Conservation (phyloP, 2,888 invertebrate species). For the Patella depressa region DNA sequence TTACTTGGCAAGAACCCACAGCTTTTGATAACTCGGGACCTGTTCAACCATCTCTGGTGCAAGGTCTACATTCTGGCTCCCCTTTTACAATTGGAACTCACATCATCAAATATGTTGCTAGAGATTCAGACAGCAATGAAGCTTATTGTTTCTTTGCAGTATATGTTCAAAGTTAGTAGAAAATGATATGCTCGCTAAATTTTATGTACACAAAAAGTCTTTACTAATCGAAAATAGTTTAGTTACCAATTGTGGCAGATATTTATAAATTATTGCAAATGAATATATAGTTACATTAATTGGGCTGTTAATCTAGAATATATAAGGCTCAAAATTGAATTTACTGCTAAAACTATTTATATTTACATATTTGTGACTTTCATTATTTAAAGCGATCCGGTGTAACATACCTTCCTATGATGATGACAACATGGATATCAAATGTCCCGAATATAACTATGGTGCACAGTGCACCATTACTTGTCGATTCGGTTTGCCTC, state of each 20-base stretch:
- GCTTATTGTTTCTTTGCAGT: conserved; percentile 13
- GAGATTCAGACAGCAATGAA: not conserved
- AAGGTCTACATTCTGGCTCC: conserved; percentile 13
- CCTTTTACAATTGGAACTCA: not conserved
- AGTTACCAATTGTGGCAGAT: too few relatives aligned
- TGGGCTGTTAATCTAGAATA: too few relatives aligned
- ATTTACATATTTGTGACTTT: too few relatives aligned
- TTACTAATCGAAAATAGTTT: too few relatives aligned
- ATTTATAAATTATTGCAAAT: too few relatives aligned
- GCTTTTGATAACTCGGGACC: conserved; percentile 7
- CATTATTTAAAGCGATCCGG: not conserved
- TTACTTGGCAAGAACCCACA: conserved; percentile 16
- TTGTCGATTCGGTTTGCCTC: conserved; percentile 10
- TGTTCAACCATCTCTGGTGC: not conserved
- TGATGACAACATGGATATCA: conserved; percentile 12
- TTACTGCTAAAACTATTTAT: too few relatives aligned
- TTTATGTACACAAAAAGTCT: too few relatives aligned
- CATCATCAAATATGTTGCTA: conserved; percentile 12
- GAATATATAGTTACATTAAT: too few relatives aligned
- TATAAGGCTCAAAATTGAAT: not conserved
- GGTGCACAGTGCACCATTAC: conserved; percentile 13
- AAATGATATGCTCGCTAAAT: too few relatives aligned
- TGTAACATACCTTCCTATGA: conserved; percentile 11
- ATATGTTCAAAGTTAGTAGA: conserved; percentile 8
- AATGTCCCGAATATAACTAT: conserved; percentile 13